These are phyloP conservation scores for Alviniconcha strummeri DNA, from an alignment of 2,888 invertebrate species.

Conservation along the genomic window DNA sequence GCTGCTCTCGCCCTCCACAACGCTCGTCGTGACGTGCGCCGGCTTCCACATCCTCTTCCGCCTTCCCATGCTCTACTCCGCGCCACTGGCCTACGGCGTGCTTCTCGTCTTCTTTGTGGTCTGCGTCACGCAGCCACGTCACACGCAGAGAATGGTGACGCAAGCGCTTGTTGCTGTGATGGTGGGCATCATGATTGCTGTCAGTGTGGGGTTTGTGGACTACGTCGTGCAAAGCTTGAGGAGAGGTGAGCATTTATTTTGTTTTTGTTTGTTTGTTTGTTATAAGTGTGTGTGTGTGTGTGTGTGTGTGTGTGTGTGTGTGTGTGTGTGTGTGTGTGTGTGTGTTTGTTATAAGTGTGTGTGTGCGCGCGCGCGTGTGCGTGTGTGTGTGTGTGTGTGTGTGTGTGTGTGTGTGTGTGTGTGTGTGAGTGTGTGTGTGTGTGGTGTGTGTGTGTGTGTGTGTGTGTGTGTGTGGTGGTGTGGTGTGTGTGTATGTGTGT, in stretches of 20 bases:
- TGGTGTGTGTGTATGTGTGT: too few relatives aligned
- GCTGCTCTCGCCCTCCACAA: slow-evolving; percentile 52
- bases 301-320: too few relatives aligned
- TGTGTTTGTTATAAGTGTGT: too few relatives aligned
- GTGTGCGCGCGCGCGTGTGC: too few relatives aligned
- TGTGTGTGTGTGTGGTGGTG: too few relatives aligned
- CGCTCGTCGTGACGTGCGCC: slow-evolving; percentile 49
- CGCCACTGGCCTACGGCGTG: slow-evolving; percentile 40
- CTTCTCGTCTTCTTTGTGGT: slow-evolving; percentile 44
- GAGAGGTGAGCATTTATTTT: slow-evolving; percentile 26
- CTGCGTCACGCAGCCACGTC: slow-evolving; percentile 43
- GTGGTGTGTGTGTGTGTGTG: too few relatives aligned
- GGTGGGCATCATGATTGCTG: slow-evolving; percentile 44
- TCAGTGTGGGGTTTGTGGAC: slow-evolving; percentile 48
- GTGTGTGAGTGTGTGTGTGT: too few relatives aligned
- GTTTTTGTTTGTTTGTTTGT: too few relatives aligned
- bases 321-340: too few relatives aligned
- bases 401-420: too few relatives aligned
- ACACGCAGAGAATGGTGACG: slow-evolving; percentile 47
- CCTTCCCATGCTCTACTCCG: slow-evolving; percentile 39
- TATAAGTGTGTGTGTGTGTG: too few relatives aligned
- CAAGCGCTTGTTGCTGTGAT: slow-evolving; percentile 42
- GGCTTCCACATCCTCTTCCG: slow-evolving; percentile 53
- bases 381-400: too few relatives aligned
- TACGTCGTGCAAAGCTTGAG: slow-evolving; percentile 43